A percentile compares a stretch with the other conserved stretches of the same genome.
Evolutionary conservation across 2,797 vertebrate species (phyloP).

Genomic region (Cyclopterus lumpus): DNA sequence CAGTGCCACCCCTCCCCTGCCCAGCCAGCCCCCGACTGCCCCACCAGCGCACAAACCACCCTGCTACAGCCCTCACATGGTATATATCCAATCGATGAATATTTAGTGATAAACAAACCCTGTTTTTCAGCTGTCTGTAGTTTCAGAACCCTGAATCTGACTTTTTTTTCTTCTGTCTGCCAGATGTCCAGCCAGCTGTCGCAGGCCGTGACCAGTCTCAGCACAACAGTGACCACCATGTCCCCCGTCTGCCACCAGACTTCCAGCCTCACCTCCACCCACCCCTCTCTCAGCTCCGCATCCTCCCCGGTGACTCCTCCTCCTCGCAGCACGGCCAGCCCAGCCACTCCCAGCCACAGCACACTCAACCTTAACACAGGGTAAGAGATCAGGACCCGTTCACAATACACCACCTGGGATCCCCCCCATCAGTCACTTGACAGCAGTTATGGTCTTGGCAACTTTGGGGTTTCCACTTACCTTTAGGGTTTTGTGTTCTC

Average conservation of each 20-base stretch:
- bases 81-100: constrained; percentile 55
- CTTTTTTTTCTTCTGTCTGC: constrained; percentile 49
- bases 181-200: constrained; percentile 87
- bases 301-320: constrained; percentile 89
- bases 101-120: neutral
- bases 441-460: neutral
- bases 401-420: neutral
- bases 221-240: constrained; percentile 94
- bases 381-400: constrained; percentile 77
- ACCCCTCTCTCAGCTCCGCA: constrained; percentile 84
- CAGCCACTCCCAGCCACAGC: constrained; percentile 89
- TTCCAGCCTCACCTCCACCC: constrained; percentile 86
- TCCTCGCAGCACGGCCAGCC: constrained; percentile 88
- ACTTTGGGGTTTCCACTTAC: neutral
- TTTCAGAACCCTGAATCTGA: constrained; percentile 25
- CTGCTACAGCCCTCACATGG: constrained; percentile 92
- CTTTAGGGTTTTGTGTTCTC: neutral
- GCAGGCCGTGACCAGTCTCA: constrained; percentile 90
- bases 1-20: constrained; percentile 90
- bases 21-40: constrained; percentile 83
- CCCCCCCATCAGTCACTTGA: neutral
- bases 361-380: constrained; percentile 90
- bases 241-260: constrained; percentile 88
- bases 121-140: neutral
- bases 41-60: constrained; percentile 85